These are phyloP conservation scores for Drosophila robusta DNA, from an alignment of 2,888 invertebrate species.

Conservation along the genomic window DNA sequence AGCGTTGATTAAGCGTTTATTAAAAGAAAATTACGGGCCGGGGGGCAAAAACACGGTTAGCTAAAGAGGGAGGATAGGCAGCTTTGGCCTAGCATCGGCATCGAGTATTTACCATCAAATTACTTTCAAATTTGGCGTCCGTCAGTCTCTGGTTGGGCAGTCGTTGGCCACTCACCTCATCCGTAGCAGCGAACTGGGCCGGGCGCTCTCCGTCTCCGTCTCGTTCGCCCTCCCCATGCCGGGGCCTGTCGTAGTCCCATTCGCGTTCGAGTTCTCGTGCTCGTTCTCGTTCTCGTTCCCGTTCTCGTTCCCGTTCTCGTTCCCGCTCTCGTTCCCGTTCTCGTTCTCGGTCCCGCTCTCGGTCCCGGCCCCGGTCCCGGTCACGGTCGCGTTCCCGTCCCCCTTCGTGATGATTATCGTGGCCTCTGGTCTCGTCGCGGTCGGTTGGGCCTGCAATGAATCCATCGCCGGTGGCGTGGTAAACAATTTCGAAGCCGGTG, in stretches of 20 bases:
- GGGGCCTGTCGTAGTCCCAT: slow-evolving; percentile 11
- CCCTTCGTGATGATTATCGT: slow-evolving; percentile 29
- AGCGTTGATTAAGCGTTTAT: slow-evolving; percentile 62
- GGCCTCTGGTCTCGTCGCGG: slow-evolving; percentile 35
- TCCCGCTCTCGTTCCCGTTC: slow-evolving; percentile 2
- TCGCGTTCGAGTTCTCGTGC: slow-evolving; percentile 22
- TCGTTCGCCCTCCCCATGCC: background rate
- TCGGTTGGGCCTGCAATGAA: slow-evolving; percentile 55
- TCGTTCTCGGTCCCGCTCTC: slow-evolving; percentile 14
- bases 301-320: slow-evolving; percentile 18
- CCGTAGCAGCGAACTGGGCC: slow-evolving; percentile 50
- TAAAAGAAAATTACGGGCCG: slow-evolving; percentile 45
- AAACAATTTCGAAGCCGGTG: slow-evolving; percentile 93
- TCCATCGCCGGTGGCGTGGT: slow-evolving; percentile 89
- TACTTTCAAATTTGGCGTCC: slow-evolving; percentile 51
- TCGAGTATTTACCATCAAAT: slow-evolving; percentile 50
- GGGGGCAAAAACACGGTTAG: background rate
- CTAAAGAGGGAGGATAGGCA: background rate
- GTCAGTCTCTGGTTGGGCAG: slow-evolving; percentile 1
- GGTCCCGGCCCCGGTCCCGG: slow-evolving; percentile 13
- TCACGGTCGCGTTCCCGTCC: slow-evolving; percentile 18
- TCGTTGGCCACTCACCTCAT: slow-evolving; percentile 65
- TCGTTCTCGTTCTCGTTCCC: slow-evolving; percentile 16
- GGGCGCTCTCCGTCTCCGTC: slow-evolving; percentile 36
- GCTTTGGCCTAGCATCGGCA: slow-evolving; percentile 4